phyloP scores from a whole-genome alignment of 2,113 vertebrate genomes.

The Phalacrocorax pelagicus region DNA sequence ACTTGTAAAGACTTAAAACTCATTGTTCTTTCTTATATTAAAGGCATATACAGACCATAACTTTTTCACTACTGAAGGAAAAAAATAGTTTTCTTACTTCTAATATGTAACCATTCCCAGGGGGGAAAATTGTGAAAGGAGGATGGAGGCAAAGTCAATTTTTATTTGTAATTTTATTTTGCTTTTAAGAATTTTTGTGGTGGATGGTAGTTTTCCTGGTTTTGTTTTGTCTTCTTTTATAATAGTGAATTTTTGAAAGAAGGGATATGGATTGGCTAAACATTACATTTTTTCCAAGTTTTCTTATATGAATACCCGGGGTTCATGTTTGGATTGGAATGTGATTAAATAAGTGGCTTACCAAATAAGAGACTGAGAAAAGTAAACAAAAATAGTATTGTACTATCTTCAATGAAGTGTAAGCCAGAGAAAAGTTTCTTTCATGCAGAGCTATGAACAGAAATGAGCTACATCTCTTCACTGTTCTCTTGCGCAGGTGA shows the following conservation, averaged over 20 bases:
- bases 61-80: neutral
- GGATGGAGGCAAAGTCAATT: neutral
- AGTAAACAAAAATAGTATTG: neutral
- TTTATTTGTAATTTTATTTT: neutral
- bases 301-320: neutral
- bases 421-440: neutral
- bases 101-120: neutral
- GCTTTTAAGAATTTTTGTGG: neutral
- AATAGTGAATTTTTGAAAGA: neutral
- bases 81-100: neutral
- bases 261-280: neutral
- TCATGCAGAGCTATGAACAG: neutral
- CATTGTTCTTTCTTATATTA: neutral
- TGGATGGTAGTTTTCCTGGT: neutral
- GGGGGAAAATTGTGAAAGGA: neutral
- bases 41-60: neutral
- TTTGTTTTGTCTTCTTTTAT: neutral
- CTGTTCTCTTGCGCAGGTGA: neutral
- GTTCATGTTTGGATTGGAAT: neutral
- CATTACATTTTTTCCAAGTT: neutral
- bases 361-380: neutral
- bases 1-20: neutral
- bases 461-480: neutral
- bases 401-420: neutral
- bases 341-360: neutral